Conservation (phyloP, 2,113 vertebrate genomes). For the Neogobius melanostomus region DNA sequence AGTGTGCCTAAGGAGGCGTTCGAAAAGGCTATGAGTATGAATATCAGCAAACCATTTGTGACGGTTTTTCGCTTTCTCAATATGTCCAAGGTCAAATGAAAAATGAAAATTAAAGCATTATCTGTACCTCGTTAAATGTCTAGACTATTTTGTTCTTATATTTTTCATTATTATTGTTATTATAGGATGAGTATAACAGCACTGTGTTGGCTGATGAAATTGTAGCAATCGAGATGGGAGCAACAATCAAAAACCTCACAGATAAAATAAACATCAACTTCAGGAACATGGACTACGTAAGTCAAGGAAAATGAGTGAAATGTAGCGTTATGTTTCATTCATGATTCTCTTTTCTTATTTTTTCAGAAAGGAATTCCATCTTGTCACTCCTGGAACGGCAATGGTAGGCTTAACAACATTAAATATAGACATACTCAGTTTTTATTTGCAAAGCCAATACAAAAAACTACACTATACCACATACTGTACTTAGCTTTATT, state of each 20-base stretch:
- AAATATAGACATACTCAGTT: background rate
- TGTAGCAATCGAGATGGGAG: constrained; percentile 68
- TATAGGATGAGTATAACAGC: constrained; percentile 58
- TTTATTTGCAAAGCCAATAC: too few species aligned
- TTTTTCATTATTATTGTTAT: background rate
- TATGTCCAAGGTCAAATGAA: constrained; percentile 47
- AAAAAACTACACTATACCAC: too few species aligned
- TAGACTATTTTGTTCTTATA: too few species aligned
- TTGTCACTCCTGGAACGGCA: constrained; percentile 70
- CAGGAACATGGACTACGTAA: constrained; percentile 29
- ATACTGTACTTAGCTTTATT: too few species aligned
- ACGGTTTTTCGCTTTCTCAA: constrained; percentile 50
- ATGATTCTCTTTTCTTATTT: background rate
- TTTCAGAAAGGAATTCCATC: constrained; percentile 35
- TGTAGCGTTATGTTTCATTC: background rate
- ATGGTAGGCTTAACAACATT: constrained; percentile 43
- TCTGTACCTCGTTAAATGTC: background rate
- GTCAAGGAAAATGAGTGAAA: background rate
- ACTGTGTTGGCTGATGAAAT: constrained; percentile 49
- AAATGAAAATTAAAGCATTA: background rate
- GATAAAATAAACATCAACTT: constrained; percentile 50
- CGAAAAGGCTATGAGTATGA: background rate
- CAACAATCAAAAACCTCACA: constrained; percentile 49
- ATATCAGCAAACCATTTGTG: background rate
- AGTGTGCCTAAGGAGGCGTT: constrained; percentile 59